Base-by-base conservation (phyloP, 2,113 vertebrate species). In the Myxocyprinus asiaticus region DNA sequence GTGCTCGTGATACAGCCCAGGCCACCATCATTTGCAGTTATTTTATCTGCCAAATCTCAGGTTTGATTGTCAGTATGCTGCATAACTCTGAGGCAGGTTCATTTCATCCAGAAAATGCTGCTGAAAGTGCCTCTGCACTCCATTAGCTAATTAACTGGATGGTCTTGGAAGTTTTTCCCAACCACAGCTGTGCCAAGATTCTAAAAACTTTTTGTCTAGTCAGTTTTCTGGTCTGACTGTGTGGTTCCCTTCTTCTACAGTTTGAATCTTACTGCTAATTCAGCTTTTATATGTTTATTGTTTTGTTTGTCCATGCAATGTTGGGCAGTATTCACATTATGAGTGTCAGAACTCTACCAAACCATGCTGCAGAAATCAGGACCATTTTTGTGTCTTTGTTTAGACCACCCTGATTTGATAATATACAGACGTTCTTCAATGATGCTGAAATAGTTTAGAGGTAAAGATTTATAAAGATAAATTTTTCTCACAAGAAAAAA, bases 91-190 rank as follows among this genome's bases (percentile, higher is more conserved):
- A 58, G 14, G 15, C 55, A 14, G 69, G 53, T 11, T n/a, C 42
- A 11, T 72, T 7, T 72, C 55, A 45, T 17, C 17, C n/a, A 59
- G 69, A 58, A n/a, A 56, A 15, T 11, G 42, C 10, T 59, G n/a
- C 42, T 58, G 53, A 58, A 58, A 58, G 68, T 33, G 56, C 53
- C 12, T 7, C n/a, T 71, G 53, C 5, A 4, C 53, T 15, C 9
- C 53, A 59, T 72, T 45, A 59, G 69, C 53, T 72, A 58, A 72
- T 72, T 58, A 45, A 59, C 53, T 59, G 0, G 11, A 43, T 33
- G 8, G 33, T 45, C 14, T 58, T 15, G 9, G n/a, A 72, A 72
- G 69, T 72, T 72, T 51, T 44, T 15, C 51, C 43, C 14, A 43
- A 8, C 12, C 53, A 58, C 14, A 1, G 8, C 14, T 10, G 6